Evolutionary conservation across 2,888 invertebrate species (phyloP), one percentile per base, ranked within the genome.

Genomic region (Leptinotarsa rubiginosa): DNA sequence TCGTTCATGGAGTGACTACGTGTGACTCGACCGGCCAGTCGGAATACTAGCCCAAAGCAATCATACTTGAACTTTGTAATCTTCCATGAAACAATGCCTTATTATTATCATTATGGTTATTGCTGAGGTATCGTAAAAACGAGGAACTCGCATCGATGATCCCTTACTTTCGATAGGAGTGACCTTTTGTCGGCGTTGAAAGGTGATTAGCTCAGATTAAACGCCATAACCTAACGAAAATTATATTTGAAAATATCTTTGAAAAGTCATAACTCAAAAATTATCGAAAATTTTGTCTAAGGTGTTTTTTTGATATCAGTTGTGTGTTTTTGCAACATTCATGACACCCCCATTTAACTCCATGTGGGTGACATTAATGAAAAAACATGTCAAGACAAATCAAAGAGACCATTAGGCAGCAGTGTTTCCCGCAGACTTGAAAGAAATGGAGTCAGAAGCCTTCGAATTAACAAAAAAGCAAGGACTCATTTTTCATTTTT

Each of bases 21-120:
- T 75, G 75, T 66, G 75, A 75, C 75, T 75, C 75, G 65, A 41
- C 25, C 50, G 75, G 68, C 68, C 65, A 75, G 72, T 72, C 62
- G 69, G 75, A 75, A 72, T 75, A 72, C 75, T 75, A 69, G 75
- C 75, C 75, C 52, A 50, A n/a, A 70, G 75, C 75, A 56, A 70
- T 75, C 75, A 75, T 75, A 72, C 72, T 69, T 70, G 72, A 50
- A 62, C 62, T 67, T 67, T 50, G 67, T 67, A 67, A 67, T 67
- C 25, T 47, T 67, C 31, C 25, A n/a, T 62, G 62, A 25, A 31
- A 62, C 62, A 62, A 62, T 62, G 62, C 62, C 62, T 62, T 62
- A 62, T 62, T 62, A 62, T 62, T 62, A 62, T 62, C 62, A 62
- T 62, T 62, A 62, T 62, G 62, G 62, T 62, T 62, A 41, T 62